phyloP scores from a whole-genome alignment of 2,797 vertebrate species.

The Darevskia mixta region DNA sequence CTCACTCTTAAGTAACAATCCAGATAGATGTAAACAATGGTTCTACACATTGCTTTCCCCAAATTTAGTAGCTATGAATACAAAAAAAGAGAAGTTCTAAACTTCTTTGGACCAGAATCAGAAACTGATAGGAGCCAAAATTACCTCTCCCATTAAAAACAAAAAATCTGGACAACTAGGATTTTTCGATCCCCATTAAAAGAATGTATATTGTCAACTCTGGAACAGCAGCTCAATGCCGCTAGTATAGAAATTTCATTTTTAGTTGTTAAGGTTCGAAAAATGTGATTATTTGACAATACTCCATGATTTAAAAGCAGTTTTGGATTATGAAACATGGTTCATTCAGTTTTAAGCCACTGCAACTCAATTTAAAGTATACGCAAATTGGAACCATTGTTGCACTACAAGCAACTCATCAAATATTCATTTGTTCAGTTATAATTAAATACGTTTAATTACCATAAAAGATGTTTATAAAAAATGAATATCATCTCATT shows the following conservation, averaged over 20 bases:
- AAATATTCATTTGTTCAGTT: conserved; percentile 46
- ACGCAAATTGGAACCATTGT: conserved; percentile 20
- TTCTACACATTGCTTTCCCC: not conserved
- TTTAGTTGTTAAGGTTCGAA: not conserved
- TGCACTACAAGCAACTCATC: conserved; percentile 37
- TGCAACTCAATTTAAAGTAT: conserved; percentile 29
- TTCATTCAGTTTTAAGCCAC: not conserved
- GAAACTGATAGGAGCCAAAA: not conserved
- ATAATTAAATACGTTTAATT: conserved; percentile 32
- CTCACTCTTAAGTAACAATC: not conserved
- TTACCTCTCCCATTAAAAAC: not conserved
- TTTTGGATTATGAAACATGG: not conserved
- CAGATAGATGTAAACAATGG: not conserved
- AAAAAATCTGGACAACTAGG: not conserved
- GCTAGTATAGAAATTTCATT: not conserved
- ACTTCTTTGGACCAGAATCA: not conserved
- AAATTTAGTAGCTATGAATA: not conserved
- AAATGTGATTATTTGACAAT: not conserved
- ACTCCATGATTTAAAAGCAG: not conserved
- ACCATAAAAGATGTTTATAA: conserved; percentile 32
- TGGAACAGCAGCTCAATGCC: not conserved
- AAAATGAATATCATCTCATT: conserved; percentile 32
- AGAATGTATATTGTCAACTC: not conserved
- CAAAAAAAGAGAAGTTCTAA: no score
- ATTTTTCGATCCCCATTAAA: not conserved